Evolutionary conservation across 2,113 vertebrate genomes (phyloP).

Genomic region (Macrotus californicus): DNA sequence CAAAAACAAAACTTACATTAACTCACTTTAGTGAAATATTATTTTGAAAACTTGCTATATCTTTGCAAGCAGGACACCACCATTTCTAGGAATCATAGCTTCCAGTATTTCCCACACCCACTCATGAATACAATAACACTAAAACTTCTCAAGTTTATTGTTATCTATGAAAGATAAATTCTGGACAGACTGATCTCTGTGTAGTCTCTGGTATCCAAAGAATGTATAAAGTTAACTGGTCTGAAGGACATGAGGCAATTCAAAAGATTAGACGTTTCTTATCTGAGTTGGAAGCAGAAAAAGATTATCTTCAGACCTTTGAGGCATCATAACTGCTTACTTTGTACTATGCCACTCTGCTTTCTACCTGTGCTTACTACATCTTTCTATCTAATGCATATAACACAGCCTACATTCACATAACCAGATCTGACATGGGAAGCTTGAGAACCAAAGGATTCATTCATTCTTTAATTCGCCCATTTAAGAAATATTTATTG

Average conservation of each 20-base stretch:
- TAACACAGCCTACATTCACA: not conserved
- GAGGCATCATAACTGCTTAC: not conserved
- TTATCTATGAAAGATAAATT: not conserved
- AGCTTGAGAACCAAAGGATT: not conserved
- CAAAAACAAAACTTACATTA: not conserved
- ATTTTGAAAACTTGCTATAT: not conserved
- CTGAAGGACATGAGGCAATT: not conserved
- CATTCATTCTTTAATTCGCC: not conserved
- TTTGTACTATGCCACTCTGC: not conserved
- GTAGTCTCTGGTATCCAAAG: not conserved
- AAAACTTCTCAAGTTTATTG: not conserved
- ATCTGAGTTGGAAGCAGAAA: not conserved
- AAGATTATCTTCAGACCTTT: not conserved
- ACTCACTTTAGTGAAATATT: not conserved
- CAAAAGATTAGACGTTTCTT: not conserved
- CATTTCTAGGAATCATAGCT: not conserved
- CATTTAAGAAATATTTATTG: not conserved
- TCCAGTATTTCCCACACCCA: not conserved
- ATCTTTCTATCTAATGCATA: not conserved
- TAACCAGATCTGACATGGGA: not conserved
- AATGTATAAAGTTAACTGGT: not conserved
- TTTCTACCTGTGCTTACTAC: not conserved
- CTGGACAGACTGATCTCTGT: not conserved
- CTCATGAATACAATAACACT: not conserved
- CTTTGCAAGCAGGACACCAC: not conserved